Conservation (phyloP, 1,140 invertebrate species). For the Heliconius congener region DNA sequence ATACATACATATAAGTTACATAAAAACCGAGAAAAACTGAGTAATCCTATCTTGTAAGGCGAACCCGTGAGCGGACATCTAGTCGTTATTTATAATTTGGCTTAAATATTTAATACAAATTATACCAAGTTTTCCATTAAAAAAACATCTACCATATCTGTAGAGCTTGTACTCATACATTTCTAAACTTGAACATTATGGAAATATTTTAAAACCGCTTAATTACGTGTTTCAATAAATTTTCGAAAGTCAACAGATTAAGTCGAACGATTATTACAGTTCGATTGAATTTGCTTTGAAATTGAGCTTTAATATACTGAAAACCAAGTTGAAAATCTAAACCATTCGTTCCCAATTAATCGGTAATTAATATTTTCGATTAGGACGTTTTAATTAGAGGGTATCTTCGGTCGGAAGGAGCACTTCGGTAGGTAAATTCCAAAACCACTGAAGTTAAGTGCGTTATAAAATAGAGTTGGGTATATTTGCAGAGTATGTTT, state of each 20-base stretch:
- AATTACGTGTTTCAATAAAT: conserved; percentile 23
- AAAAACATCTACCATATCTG: neutral
- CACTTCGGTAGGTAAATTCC: conserved; percentile 11
- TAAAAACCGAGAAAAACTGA: too few species aligned
- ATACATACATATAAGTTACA: too few species aligned
- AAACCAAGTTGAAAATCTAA: conserved; percentile 11
- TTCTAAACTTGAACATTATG: neutral
- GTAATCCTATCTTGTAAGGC: too few species aligned
- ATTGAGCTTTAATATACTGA: neutral
- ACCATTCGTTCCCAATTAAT: conserved; percentile 22
- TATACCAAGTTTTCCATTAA: neutral
- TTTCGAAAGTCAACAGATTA: conserved; percentile 28
- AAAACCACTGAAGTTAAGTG: conserved; percentile 2
- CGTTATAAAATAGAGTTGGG: conserved; percentile 9
- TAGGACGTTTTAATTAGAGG: conserved; percentile 30
- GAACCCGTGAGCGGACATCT: neutral
- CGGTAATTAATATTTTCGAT: conserved; percentile 35
- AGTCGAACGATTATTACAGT: conserved; percentile 16
- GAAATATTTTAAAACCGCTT: conserved; percentile 25
- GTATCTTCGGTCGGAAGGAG: conserved; percentile 15
- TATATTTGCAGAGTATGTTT: neutral
- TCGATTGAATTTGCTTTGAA: neutral
- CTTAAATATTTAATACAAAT: neutral
- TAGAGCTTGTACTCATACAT: neutral
- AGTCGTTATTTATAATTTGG: neutral